Conservation (phyloP, 2,888 invertebrate genomes). For the Glyphotaelius pellucidus region DNA sequence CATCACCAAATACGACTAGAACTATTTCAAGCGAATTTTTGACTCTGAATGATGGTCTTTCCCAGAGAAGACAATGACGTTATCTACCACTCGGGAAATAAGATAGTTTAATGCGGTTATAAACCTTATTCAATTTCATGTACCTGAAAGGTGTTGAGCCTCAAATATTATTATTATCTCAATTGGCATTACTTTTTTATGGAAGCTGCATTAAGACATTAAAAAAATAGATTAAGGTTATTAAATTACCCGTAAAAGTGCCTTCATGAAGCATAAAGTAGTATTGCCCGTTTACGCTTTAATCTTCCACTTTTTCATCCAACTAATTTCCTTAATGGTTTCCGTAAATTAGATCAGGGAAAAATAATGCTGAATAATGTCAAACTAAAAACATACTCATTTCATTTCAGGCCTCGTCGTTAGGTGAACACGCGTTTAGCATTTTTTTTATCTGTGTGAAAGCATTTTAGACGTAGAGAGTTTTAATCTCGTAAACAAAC, state of each 20-base stretch:
- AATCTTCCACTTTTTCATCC: slow-evolving; percentile 27
- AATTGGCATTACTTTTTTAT: background rate
- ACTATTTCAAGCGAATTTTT: too few species aligned
- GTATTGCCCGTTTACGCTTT: background rate
- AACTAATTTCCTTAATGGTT: slow-evolving; percentile 24
- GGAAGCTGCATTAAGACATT: slow-evolving; percentile 4
- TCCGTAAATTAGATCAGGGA: slow-evolving; percentile 2
- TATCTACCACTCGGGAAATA: too few species aligned
- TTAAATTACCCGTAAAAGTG: background rate
- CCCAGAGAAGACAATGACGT: too few species aligned
- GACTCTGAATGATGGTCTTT: too few species aligned
- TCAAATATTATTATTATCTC: background rate
- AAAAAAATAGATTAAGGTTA: slow-evolving; percentile 4
- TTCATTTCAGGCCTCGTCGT: background rate
- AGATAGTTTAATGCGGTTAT: background rate
- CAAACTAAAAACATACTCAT: background rate
- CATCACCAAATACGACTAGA: too few species aligned
- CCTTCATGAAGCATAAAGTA: slow-evolving; percentile 15
- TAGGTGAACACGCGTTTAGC: background rate
- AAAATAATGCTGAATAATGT: slow-evolving; percentile 20
- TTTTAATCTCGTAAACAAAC: background rate
- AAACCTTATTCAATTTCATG: background rate
- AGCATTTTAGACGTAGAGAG: background rate
- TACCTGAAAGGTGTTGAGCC: background rate
- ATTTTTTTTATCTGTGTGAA: background rate